Conservation (phyloP, 1,140 invertebrate genomes). For the Pygmarrhopalites habei region DNA sequence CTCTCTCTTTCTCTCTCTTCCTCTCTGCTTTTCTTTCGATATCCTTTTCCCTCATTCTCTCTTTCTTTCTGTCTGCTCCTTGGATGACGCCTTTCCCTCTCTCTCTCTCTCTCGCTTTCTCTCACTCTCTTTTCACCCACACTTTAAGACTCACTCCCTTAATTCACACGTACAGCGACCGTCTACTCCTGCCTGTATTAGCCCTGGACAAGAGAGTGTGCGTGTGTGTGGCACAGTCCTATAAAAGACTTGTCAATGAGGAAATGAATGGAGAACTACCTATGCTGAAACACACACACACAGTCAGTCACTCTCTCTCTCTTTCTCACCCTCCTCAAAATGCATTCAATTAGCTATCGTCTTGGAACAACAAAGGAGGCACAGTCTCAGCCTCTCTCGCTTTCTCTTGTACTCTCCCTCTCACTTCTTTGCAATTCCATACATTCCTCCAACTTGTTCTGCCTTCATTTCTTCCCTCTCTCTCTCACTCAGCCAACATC, state of each 20-base stretch:
- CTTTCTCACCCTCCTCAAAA: conserved; percentile 6
- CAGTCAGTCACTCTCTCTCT: conserved; percentile 15
- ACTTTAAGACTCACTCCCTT: conserved; percentile 8
- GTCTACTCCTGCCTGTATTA: neutral
- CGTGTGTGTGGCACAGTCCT: neutral
- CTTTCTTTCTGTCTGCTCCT: conserved; percentile 11
- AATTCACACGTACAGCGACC: conserved; percentile 26
- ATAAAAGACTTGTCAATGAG: conserved; percentile 33
- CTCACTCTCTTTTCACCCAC: neutral
- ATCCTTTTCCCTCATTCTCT: conserved; percentile 5
- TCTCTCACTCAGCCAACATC: conserved; percentile 4
- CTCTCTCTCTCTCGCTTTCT: conserved; percentile 2
- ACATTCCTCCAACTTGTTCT: conserved; percentile 4
- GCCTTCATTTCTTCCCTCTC: conserved; percentile 1
- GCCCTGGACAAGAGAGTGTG: neutral
- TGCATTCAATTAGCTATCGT: conserved; percentile 34
- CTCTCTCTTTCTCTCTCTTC: conserved; percentile 9
- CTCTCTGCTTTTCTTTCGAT: conserved; percentile 10
- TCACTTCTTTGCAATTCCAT: conserved; percentile 12
- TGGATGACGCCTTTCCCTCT: conserved; percentile 17
- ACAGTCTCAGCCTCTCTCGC: conserved; percentile 1
- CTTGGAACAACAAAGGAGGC: conserved; percentile 26
- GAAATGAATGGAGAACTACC: conserved; percentile 28
- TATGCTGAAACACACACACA: conserved; percentile 11
- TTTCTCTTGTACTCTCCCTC: neutral